These are phyloP conservation scores for Jaculus jaculus DNA, from an alignment of 2,113 vertebrate species.

Conservation along the genomic window DNA sequence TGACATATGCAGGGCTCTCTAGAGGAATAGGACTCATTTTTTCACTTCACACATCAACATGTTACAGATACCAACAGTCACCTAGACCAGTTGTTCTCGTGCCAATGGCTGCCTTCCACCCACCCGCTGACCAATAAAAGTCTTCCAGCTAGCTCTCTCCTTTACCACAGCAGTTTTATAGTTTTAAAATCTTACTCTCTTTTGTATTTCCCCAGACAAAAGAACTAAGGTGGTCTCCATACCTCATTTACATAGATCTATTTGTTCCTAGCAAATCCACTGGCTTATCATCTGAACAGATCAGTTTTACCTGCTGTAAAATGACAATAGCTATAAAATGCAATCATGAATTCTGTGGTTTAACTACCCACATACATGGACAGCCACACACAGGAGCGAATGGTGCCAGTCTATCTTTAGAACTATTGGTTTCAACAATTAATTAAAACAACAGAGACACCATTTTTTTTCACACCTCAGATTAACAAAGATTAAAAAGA, in stretches of 20 bases:
- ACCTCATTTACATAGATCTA: constrained; percentile 38
- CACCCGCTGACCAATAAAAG: constrained; percentile 81
- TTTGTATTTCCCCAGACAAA: constrained; percentile 62
- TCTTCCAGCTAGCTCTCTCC: constrained; percentile 63
- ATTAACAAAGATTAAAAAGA: constrained; percentile 72
- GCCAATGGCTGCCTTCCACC: constrained; percentile 81
- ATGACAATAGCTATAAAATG: not conserved
- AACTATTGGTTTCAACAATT: constrained; percentile 54
- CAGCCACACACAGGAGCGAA: not conserved
- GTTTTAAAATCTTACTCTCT: no score
- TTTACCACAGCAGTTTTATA: not conserved
- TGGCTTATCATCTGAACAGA: not conserved
- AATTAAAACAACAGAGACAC: constrained; percentile 65
- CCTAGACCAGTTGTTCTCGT: constrained; percentile 85
- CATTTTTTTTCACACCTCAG: constrained; percentile 53
- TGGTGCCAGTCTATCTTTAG: not conserved
- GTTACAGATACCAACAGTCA: constrained; percentile 91
- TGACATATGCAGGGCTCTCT: constrained; percentile 95
- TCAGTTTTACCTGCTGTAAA: not conserved
- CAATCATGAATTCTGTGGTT: not conserved
- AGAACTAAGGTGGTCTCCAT: not conserved
- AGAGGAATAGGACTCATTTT: constrained; percentile 92
- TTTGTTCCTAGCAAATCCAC: constrained; percentile 38
- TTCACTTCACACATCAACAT: constrained; percentile 91
- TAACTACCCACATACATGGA: not conserved